phyloP scores from a whole-genome alignment of 2,797 vertebrate genomes.

The Caiman crocodilus region DNA sequence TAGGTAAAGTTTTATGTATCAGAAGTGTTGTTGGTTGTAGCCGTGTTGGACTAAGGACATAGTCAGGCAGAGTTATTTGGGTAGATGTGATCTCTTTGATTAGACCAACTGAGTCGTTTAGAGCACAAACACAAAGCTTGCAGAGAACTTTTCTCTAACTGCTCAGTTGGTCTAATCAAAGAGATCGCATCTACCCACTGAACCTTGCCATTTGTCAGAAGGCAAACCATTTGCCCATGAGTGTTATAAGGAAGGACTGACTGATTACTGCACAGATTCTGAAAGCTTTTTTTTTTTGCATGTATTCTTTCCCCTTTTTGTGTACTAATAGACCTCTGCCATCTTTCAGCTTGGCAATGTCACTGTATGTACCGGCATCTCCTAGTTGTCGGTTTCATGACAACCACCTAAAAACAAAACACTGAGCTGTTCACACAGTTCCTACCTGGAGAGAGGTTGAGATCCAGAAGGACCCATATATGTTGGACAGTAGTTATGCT shows the following conservation, averaged over 20 bases:
- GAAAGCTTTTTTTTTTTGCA: accelerated
- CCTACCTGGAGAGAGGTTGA: background rate
- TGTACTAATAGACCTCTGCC: too few species aligned
- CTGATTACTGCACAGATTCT: background rate
- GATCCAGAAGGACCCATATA: background rate
- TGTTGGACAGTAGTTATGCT: background rate
- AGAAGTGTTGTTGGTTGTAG: too few species aligned
- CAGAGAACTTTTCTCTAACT: too few species aligned
- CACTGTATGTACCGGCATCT: background rate
- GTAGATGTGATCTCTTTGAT: too few species aligned
- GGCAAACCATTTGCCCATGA: background rate
- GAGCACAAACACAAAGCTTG: too few species aligned
- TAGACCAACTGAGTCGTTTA: too few species aligned
- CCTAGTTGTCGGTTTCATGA: background rate
- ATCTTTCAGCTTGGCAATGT: background rate
- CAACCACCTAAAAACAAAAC: background rate
- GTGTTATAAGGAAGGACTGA: background rate
- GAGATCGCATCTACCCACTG: too few species aligned
- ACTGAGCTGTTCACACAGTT: accelerated
- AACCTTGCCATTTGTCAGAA: background rate
- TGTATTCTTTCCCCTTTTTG: background rate
- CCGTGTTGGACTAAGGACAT: too few species aligned
- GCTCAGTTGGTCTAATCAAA: too few species aligned
- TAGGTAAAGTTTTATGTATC: background rate
- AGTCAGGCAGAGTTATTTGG: too few species aligned